These are phyloP conservation scores for Cephalopachus bancanus DNA, from an alignment of 2,797 vertebrate species.

Conservation along the genomic window DNA sequence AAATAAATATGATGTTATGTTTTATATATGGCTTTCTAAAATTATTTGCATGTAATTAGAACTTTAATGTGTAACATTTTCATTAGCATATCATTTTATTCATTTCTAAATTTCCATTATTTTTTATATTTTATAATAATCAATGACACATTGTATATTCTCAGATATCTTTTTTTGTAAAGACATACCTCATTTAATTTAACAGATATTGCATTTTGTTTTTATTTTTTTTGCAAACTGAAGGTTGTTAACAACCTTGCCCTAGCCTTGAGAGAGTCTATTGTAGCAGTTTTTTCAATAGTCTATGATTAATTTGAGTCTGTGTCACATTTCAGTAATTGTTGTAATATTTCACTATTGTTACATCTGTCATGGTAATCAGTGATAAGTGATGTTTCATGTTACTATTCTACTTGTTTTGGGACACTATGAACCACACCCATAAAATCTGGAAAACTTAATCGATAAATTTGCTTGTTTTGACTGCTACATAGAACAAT, in stretches of 20 bases:
- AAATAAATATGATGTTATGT: background rate
- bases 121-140: background rate
- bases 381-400: background rate
- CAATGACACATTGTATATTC: background rate
- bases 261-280: background rate
- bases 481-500: background rate
- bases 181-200: background rate
- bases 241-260: background rate
- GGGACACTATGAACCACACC: background rate
- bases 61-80: background rate
- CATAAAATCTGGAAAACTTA: too few relatives aligned
- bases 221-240: background rate
- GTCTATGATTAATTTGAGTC: background rate
- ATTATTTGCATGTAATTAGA: background rate
- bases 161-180: background rate
- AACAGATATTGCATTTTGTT: background rate
- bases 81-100: too few relatives aligned
- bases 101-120: background rate
- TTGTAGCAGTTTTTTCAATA: background rate
- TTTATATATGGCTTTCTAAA: background rate
- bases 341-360: background rate
- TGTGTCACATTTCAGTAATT: background rate
- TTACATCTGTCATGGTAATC: background rate
- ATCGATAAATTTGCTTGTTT: background rate
- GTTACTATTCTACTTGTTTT: background rate